These are phyloP conservation scores for Vanacampus margaritifer DNA, from an alignment of 2,113 vertebrate genomes.

Conservation along the genomic window DNA sequence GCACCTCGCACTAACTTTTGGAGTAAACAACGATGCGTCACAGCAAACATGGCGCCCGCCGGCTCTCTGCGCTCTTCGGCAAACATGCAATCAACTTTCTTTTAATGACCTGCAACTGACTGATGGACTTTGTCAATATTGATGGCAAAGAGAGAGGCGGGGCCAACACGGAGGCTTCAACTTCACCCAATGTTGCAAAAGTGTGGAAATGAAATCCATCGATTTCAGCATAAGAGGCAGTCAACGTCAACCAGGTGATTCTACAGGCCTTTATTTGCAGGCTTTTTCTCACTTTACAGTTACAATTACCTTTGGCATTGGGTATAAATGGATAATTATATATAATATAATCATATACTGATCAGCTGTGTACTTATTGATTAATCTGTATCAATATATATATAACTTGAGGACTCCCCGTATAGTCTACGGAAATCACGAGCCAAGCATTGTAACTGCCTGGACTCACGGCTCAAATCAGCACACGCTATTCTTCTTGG, in stretches of 20 bases:
- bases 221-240: not conserved
- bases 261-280: not conserved
- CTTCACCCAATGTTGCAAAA: slow-evolving; percentile 14
- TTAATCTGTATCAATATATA: no score
- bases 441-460: no score
- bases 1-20: slow-evolving; percentile 61
- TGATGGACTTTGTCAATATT: slow-evolving; percentile 59
- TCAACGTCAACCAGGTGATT: not conserved
- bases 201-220: not conserved
- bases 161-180: slow-evolving; percentile 22
- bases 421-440: no score
- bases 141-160: slow-evolving; percentile 33
- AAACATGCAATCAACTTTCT: slow-evolving; percentile 54
- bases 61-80: slow-evolving; percentile 17
- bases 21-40: slow-evolving; percentile 65
- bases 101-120: slow-evolving; percentile 60
- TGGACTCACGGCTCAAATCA: no score
- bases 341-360: no score
- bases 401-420: no score
- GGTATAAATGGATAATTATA: no score
- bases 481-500: no score
- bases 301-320: no score
- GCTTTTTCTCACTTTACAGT: no score
- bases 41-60: slow-evolving; percentile 36
- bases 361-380: no score